These are phyloP conservation scores for honey bee (Apis mellifera) DNA, from an alignment of 1,140 invertebrate genomes.

Conservation along the genomic window DNA sequence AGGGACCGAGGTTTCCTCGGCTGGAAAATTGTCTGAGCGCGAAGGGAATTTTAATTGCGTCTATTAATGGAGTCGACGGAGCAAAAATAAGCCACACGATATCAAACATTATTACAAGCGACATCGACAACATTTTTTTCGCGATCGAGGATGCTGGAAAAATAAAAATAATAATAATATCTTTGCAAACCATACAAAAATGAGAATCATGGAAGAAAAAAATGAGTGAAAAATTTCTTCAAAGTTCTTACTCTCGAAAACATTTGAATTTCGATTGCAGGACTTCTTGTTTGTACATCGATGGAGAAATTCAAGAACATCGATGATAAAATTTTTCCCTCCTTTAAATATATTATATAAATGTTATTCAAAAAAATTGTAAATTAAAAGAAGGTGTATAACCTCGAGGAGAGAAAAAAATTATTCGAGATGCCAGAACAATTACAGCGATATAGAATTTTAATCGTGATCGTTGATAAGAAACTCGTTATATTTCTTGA, in stretches of 20 bases:
- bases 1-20: constrained; percentile 6
- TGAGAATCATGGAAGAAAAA: neutral
- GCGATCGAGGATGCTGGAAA: too few relatives aligned
- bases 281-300: too few relatives aligned
- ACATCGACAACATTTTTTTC: neutral
- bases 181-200: too few relatives aligned
- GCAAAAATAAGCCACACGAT: constrained; percentile 9
- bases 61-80: constrained; percentile 13
- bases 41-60: constrained; percentile 35
- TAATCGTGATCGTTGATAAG: constrained; percentile 12
- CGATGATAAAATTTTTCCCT: too few relatives aligned
- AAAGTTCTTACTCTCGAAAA: too few relatives aligned
- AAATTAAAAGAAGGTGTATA: too few relatives aligned
- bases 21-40: constrained; percentile 30
- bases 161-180: neutral
- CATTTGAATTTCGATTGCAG: too few relatives aligned
- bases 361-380: too few relatives aligned
- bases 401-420: neutral
- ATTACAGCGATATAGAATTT: neutral
- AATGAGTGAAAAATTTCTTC: neutral
- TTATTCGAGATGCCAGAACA: neutral
- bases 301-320: too few relatives aligned
- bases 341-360: too few relatives aligned
- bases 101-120: constrained; percentile 8
- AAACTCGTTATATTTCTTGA: neutral